Conservation (phyloP, 2,113 vertebrate species). For the Xenopus laevis region DNA sequence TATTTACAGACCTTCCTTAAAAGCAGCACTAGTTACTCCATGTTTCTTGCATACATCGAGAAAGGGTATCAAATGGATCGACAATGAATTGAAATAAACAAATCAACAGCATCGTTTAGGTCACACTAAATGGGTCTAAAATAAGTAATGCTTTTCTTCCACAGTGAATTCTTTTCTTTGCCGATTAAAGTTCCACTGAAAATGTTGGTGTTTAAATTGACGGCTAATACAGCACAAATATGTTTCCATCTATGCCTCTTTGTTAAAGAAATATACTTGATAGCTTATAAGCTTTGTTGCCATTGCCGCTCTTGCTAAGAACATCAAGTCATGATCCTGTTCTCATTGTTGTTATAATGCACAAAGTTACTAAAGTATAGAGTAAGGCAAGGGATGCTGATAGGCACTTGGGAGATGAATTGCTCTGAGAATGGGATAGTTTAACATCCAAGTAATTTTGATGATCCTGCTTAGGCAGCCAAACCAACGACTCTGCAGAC, state of each 20-base stretch:
- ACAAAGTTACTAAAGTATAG: conserved; percentile 54
- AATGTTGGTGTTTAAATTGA: too few species aligned
- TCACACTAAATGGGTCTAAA: too few species aligned
- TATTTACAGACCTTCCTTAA: too few species aligned
- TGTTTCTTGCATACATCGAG: too few species aligned
- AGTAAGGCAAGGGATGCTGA: conserved; percentile 48
- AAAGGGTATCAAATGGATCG: too few species aligned
- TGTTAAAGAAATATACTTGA: neutral
- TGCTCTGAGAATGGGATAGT: conserved; percentile 46
- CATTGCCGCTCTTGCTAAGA: conserved; percentile 24
- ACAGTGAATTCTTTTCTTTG: too few species aligned
- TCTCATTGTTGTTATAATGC: conserved; percentile 62
- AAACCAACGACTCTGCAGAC: conserved; percentile 72
- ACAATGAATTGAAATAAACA: too few species aligned
- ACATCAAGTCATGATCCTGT: conserved; percentile 76
- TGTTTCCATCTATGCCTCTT: neutral
- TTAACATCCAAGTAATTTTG: conserved; percentile 57
- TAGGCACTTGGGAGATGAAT: conserved; percentile 45
- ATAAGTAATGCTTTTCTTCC: too few species aligned
- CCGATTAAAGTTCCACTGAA: too few species aligned
- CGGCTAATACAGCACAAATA: neutral
- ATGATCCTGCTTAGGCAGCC: conserved; percentile 52
- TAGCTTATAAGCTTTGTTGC: conserved; percentile 47
- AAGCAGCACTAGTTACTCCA: too few species aligned
- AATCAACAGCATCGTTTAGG: too few species aligned